Evolutionary conservation across 2,113 vertebrate genomes (phyloP).

Genomic region (Euleptes europaea): DNA sequence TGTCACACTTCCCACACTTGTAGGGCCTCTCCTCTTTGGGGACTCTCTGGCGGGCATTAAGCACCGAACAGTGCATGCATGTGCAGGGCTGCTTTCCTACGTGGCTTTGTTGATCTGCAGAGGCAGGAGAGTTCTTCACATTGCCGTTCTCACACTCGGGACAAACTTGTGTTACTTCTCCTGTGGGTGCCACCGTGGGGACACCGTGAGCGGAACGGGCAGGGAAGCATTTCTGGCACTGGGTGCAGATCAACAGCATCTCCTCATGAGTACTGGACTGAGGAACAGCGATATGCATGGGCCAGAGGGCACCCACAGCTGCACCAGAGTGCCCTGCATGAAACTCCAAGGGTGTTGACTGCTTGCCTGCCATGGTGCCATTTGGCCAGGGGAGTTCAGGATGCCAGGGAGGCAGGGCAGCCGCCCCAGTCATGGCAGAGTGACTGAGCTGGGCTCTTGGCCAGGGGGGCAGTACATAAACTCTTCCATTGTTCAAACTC

Average conservation of each 20-base stretch:
- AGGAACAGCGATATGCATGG: accelerated
- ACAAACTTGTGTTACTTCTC: background rate
- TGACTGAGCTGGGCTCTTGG: background rate
- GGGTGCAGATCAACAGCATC: slow-evolving; percentile 20
- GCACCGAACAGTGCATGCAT: background rate
- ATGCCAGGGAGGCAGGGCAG: background rate
- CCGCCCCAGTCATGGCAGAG: background rate
- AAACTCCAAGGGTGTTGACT: background rate
- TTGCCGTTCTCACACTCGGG: background rate
- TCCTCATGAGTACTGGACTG: background rate
- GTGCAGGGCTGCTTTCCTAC: background rate
- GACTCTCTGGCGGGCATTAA: background rate
- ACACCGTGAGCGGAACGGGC: background rate
- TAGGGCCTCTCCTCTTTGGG: slow-evolving; percentile 19
- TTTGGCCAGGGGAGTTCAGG: background rate
- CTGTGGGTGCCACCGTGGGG: background rate
- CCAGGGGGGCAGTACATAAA: background rate
- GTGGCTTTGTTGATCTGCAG: background rate
- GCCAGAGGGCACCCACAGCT: background rate
- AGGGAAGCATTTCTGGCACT: slow-evolving; percentile 16
- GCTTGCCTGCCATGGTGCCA: background rate
- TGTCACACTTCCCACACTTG: slow-evolving; percentile 26
- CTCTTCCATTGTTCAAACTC: too few relatives aligned
- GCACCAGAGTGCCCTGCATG: background rate
- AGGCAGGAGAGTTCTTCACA: background rate